Conservation (phyloP, 2,888 invertebrate genomes). For the Acleris cristana region DNA sequence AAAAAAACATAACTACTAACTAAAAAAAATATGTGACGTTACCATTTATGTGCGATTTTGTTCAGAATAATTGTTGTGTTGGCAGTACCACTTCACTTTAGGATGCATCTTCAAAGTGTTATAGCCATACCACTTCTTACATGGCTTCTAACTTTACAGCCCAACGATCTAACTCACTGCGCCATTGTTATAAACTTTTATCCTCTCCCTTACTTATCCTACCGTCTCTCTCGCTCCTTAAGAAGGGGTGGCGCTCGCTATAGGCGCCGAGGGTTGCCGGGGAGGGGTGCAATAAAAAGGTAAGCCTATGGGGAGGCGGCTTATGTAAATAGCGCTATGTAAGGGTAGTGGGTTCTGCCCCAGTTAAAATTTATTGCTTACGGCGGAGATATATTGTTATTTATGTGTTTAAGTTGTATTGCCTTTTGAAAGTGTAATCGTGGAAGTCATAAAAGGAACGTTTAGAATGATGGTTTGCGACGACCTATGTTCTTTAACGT, state of each 20-base stretch:
- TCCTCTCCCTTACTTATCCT: slow-evolving; percentile 50
- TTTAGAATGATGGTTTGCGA: no score
- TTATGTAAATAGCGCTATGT: slow-evolving; percentile 12
- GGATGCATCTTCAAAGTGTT: no score
- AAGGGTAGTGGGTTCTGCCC: slow-evolving; percentile 3
- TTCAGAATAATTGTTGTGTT: no score
- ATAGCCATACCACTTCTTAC: no score
- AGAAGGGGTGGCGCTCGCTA: slow-evolving; percentile 55
- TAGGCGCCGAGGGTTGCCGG: slow-evolving; percentile 58
- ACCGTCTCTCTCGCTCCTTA: slow-evolving; percentile 61
- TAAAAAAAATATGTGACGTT: no score
- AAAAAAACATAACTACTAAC: no score
- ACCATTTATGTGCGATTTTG: no score
- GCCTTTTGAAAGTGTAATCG: neutral
- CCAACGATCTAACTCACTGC: neutral
- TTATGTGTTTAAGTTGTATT: neutral
- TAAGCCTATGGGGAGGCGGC: slow-evolving; percentile 65
- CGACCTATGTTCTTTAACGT: no score
- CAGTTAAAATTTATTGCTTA: slow-evolving; percentile 3
- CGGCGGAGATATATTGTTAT: slow-evolving; percentile 1
- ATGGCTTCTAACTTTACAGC: neutral
- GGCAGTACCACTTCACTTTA: no score
- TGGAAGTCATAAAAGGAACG: no score
- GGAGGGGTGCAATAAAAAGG: slow-evolving; percentile 67
- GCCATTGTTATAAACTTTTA: slow-evolving; percentile 33